Conservation (phyloP, 1,140 invertebrate genomes). For the Bombus haemorrhoidalis region DNA sequence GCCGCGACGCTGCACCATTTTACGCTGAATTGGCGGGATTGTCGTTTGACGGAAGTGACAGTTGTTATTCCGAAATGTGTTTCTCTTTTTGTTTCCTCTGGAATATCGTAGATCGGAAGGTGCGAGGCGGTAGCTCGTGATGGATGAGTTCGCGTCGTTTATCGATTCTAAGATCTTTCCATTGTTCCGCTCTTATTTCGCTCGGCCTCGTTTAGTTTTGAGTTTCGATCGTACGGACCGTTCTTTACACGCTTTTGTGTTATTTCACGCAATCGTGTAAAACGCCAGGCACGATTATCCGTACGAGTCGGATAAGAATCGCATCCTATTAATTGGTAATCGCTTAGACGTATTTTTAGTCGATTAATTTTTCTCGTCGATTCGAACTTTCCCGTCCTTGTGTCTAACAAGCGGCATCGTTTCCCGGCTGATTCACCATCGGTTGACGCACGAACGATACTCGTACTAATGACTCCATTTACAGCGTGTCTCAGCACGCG, state of each 20-base stretch:
- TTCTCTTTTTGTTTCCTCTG: neutral
- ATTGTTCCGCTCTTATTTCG: neutral
- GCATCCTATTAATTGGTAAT: too few relatives aligned
- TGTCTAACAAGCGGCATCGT: neutral
- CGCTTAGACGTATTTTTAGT: too few relatives aligned
- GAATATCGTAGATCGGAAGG: neutral
- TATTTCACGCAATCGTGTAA: too few relatives aligned
- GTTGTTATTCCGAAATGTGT: neutral
- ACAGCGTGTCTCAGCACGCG: neutral
- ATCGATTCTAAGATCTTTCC: too few relatives aligned
- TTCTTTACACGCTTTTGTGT: too few relatives aligned
- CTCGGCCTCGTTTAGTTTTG: too few relatives aligned
- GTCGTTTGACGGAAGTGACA: conserved; percentile 27
- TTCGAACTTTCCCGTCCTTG: neutral
- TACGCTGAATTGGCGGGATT: neutral
- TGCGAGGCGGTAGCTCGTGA: neutral
- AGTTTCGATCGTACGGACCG: too few relatives aligned
- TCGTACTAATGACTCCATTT: neutral
- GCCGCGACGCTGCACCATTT: conserved; percentile 7
- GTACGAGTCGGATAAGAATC: too few relatives aligned
- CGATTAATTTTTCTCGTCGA: too few relatives aligned
- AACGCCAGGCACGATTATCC: too few relatives aligned
- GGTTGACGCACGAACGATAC: neutral
- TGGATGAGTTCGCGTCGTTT: neutral
- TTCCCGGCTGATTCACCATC: neutral